Evolutionary conservation across 1,140 invertebrate species (phyloP), one percentile per base, ranked within the genome.

Genomic region (Drosophila littoralis): DNA sequence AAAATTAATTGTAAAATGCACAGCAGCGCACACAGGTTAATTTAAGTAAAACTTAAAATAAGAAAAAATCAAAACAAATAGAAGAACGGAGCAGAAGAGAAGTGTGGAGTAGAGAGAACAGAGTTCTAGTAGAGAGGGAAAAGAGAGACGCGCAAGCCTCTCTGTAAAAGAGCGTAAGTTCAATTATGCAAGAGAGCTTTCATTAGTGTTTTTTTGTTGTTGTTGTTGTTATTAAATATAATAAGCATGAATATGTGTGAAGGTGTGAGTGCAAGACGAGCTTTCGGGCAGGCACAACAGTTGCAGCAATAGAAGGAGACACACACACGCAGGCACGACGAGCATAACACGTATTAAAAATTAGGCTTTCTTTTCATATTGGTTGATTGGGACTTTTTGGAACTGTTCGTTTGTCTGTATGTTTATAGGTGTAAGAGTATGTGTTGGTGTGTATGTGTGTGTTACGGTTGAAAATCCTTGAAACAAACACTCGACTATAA

Each of bases 371-470:
- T 64, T 74, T 66, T 50, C 70, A 57, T 54, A 54, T 60, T 82
- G 82, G 82, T 86, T 86, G 82, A 86, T 82, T 64, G 75, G 73
- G 59, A 75, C 76, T 75, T 75, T 77, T 67, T 67, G 70, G 74
- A 43, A n/a, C 35, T 33, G 65, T 68, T 45, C 6, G 38, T 54
- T 28, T 43, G 57, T 61, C 28, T 42, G 36, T 51, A 35, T 63
- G 17, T 12, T 42, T n/a, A 9, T 36, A 22, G n/a, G 8, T 36
- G 2, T 40, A 12, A 17, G 45, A 59, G 10, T 67, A 17, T 7
- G 13, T 40, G 6, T 63, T 1, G 12, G 35, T 32, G 22, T 7
- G 9, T 2, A 17, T 60, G 38, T 65, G 22, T 54, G 40, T 68
- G 28, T 43, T 42, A 33, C 13, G 13, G 3, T 38, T 38, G 6